Conservation (phyloP, 2,888 invertebrate genomes). For the Apeira syringaria region DNA sequence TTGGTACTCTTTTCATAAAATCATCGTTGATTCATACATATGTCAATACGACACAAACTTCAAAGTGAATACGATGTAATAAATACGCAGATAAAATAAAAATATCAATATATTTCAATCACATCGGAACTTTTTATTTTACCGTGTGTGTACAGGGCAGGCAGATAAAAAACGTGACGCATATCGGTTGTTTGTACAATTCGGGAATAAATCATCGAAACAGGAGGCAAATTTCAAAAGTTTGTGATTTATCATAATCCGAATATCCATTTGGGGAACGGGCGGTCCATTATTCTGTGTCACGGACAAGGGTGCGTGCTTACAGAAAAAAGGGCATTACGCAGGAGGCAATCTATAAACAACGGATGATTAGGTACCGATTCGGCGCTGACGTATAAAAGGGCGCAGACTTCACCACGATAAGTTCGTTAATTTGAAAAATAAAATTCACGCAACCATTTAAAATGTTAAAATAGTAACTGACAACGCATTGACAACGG, state of each 20-base stretch:
- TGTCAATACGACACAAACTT: too few relatives aligned
- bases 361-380: conserved; percentile 21
- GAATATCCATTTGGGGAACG: conserved; percentile 77
- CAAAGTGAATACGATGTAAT: neutral
- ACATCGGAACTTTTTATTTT: conserved; percentile 21
- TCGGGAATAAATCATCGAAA: conserved; percentile 70
- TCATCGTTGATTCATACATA: too few relatives aligned
- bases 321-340: conserved; percentile 55
- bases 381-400: conserved; percentile 13
- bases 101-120: conserved; percentile 32
- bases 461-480: too few relatives aligned
- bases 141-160: conserved; percentile 33
- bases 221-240: conserved; percentile 77
- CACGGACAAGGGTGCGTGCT: conserved; percentile 74
- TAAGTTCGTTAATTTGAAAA: too few relatives aligned
- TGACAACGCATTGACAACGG: too few relatives aligned
- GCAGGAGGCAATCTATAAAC: conserved; percentile 22
- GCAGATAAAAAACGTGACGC: conserved; percentile 47
- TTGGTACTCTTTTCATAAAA: too few relatives aligned
- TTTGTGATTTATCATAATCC: conserved; percentile 82
- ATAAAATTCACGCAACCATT: too few relatives aligned
- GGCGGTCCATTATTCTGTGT: conserved; percentile 79
- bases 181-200: conserved; percentile 63
- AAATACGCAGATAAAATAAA: conserved; percentile 11
- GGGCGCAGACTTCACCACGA: conserved; percentile 3